Evolutionary conservation across 1,140 invertebrate genomes (phyloP), one percentile per base, ranked within the genome.

Genomic region (Tetramorium simillimum): DNA sequence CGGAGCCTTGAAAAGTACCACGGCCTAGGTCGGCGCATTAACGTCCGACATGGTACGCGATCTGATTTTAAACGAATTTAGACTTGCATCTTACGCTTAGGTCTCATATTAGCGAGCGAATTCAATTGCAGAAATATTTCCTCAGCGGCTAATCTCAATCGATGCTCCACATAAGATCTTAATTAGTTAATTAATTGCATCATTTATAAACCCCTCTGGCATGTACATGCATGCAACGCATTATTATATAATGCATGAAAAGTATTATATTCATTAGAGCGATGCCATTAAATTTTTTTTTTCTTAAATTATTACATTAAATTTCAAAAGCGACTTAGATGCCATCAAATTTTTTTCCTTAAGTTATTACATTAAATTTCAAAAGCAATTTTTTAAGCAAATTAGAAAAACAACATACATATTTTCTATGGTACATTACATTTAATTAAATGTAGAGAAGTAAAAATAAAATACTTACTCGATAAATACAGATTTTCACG

Each of bases 1-100:
- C 53, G 80, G 24, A 75, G 75, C 80, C 80, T 84, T 84, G 80
- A 49, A 56, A 3, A 28, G 76, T 80, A 67, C 76, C 76, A 82
- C 67, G 80, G 80, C 51, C 80, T 73, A 75, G 40, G 80, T 84
- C 53, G 69, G 3, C 3, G 78, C 28, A 73, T 62, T 60, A 75
- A 60, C 69, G 40, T 73, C 18, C 80, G 37, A 37, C 53, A 5
- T 24, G 28, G n/a, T 53, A 40, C 12, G 69, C 56, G 69, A 84
- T 75, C 53, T 43, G 14, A 33, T 73, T 73, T 72, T 37, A 46
- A 40, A 58, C 18, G n/a, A 9, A 67, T 65, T 67, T 51, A 67
- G 33, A 73, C 24, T 33, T n/a, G 40, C 60, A n/a, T 51, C 16
- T 80, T 37, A 21, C 60, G n/a, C 43, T n/a, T 46, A 18, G 5